Evolutionary conservation across 2,888 invertebrate genomes (phyloP), one percentile per base, ranked within the genome.

Genomic region (Nymphalis urticae): DNA sequence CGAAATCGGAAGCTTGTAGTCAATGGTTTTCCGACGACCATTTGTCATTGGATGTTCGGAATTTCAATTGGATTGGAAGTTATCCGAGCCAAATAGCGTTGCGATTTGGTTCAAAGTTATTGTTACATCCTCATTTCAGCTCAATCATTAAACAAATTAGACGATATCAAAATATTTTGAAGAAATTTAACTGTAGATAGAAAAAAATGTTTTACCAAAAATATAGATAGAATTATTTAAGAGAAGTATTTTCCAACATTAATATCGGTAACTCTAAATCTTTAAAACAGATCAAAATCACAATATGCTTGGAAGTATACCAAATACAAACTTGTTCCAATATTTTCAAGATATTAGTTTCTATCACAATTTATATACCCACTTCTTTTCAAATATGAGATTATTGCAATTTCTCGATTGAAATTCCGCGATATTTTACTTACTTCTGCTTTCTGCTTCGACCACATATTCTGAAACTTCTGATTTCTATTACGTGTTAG

Each of bases 11-110:
- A n/a, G 36, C 58, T 19, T n/a, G 58, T 56, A 24, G 50, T 54
- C 42, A 19, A 58, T 58, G 58, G 42, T 42, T 42, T 58, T 13
- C 19, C 19, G 42, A 42, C 8, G 42, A 19, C 42, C 42, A 42
- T 58, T 42, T 58, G 58, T 58, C 32, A 58, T 58, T 58, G 19
- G 19, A 56, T 32, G 56, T 56, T 36, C 32, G 32, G 56, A 56
- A 56, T 56, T 56, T 36, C 56, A 32, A 32, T 56, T 56, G 32
- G 8, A 16, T n/a, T n/a, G 7, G 7, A 32, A 32, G 56, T 56
- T 58, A 19, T 42, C 8, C 19, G 19, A 58, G 19, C 42, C 36
- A 58, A 19, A 58, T 58, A 8, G 10, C 13, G 32, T 9, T 42
- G 5, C 42, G 13, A 7, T 17, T 17, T 36, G 13, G 10, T n/a